Percentiles rank a stretch among this genome's conserved stretches.
Evolutionary conservation across 53 echinoderm and acorn worm genomes (phyloP).

Genomic region (Henricia sp.): DNA sequence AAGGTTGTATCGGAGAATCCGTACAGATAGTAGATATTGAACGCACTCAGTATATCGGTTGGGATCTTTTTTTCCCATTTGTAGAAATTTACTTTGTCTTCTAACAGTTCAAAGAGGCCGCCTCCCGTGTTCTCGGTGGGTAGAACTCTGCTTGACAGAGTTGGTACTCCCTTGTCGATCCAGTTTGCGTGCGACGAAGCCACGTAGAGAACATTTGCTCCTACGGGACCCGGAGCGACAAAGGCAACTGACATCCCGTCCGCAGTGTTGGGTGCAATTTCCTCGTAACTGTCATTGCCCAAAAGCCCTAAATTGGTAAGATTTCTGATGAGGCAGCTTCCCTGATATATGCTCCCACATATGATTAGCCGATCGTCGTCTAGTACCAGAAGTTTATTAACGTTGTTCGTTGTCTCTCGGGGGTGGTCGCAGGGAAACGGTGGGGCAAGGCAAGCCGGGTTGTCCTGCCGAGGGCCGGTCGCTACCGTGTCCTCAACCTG

Average conservation of each 20-base stretch:
- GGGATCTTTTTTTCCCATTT: slow-evolving; percentile 27
- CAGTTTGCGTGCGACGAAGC: slow-evolving; percentile 73
- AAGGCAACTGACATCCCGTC: slow-evolving; percentile 83
- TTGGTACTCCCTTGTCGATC: slow-evolving; percentile 73
- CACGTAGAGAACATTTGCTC: slow-evolving; percentile 74
- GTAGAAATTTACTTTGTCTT: background rate
- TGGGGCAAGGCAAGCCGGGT: slow-evolving; percentile 73
- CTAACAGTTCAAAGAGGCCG: background rate
- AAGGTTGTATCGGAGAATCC: slow-evolving; percentile 82
- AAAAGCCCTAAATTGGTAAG: slow-evolving; percentile 9
- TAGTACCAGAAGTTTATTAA: slow-evolving; percentile 79
- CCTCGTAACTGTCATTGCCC: slow-evolving; percentile 64
- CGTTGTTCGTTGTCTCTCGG: slow-evolving; percentile 63
- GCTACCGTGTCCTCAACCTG: slow-evolving; percentile 14
- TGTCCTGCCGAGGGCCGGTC: slow-evolving; percentile 77
- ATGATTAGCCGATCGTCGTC: slow-evolving; percentile 70
- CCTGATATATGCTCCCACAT: slow-evolving; percentile 74
- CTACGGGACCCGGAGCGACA: slow-evolving; percentile 62
- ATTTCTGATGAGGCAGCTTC: slow-evolving; percentile 60
- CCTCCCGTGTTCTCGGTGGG: background rate
- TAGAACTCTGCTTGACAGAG: slow-evolving; percentile 66
- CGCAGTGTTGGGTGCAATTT: slow-evolving; percentile 75
- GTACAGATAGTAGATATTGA: slow-evolving; percentile 86
- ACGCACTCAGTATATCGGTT: slow-evolving; percentile 11
- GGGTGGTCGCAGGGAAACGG: slow-evolving; percentile 50